Evolutionary conservation across 2,113 vertebrate species (phyloP).

Genomic region (Antidorcas marsupialis): DNA sequence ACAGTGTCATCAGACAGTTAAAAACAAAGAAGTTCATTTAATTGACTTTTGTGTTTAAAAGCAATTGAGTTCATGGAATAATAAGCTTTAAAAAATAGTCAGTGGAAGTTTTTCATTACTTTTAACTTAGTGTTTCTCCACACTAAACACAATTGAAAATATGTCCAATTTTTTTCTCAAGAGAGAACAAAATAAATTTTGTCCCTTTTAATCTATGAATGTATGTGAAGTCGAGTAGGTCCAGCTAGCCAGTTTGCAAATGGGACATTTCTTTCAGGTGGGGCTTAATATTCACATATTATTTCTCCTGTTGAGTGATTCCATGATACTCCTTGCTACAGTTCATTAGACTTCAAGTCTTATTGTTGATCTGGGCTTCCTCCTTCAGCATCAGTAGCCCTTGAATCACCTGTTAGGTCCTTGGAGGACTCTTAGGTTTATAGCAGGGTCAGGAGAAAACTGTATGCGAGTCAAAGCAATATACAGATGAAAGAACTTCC

Average conservation of each 20-base stretch:
- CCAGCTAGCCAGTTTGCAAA: neutral
- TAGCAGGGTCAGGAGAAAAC: neutral
- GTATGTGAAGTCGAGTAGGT: neutral
- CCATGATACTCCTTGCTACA: neutral
- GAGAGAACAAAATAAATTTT: neutral
- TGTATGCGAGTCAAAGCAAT: neutral
- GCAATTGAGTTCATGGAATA: neutral
- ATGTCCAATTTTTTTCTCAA: neutral
- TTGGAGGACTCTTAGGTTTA: neutral
- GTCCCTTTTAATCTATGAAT: neutral
- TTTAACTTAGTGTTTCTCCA: neutral
- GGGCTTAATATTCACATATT: neutral
- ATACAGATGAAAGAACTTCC: neutral
- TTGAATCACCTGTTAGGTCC: neutral
- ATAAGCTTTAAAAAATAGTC: neutral
- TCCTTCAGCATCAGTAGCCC: neutral
- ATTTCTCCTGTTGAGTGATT: neutral
- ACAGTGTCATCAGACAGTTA: neutral
- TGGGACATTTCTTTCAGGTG: neutral
- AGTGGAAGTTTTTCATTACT: neutral
- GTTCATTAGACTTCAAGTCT: neutral
- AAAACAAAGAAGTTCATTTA: neutral
- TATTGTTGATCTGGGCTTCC: neutral
- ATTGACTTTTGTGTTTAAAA: neutral
- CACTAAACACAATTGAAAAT: neutral